Base-by-base conservation (phyloP, 2,797 vertebrate genomes). In the Ibycter americanus region DNA sequence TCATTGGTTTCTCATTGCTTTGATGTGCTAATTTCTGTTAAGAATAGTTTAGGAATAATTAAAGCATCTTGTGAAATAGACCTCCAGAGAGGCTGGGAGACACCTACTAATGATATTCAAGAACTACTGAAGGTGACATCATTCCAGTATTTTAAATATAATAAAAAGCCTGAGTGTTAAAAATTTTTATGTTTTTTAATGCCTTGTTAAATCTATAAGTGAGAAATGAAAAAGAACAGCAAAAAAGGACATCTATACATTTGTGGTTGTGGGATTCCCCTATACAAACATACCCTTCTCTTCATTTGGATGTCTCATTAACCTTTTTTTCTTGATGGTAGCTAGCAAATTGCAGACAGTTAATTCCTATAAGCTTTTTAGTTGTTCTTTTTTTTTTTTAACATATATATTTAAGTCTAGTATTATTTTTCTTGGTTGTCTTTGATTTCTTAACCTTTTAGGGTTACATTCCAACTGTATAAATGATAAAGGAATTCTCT, bases 1-100 rank as follows among this genome's bases (percentile, higher is more conserved):
- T 92, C 94, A 44, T 65, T 97, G 92, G 62, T 63, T 89, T 96
- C 92, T 95, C 70, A 59, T 93, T 93, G 86, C 96, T 97, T 97
- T 97, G 92, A 96, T 95, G 92, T 97, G 93, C 74, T 97, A 97
- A 97, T 97, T 96, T 94, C 52, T 95, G 89, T 92, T 92, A 94
- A 94, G 95, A 95, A 92, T 91, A 95, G 81, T 90, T 97, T 92
- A 87, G 83, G 83, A 94, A 94, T 96, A 96, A 97, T 97, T 97
- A 97, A 95, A 91, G 19, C 32, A 62, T 94, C 87, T 90, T 93
- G 61, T 92, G 89, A 93, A 94, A 81, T 10, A 91, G 44, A 87
- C 52, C 83, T 85, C 83, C 76, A 14, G 14, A 93, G 90, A 88
- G 93, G 42, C 56, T 82, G 72, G 65, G 47, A 87, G 80, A 54